These are phyloP conservation scores for Oithona nana DNA, from an alignment of 2,888 invertebrate genomes.

Conservation along the genomic window DNA sequence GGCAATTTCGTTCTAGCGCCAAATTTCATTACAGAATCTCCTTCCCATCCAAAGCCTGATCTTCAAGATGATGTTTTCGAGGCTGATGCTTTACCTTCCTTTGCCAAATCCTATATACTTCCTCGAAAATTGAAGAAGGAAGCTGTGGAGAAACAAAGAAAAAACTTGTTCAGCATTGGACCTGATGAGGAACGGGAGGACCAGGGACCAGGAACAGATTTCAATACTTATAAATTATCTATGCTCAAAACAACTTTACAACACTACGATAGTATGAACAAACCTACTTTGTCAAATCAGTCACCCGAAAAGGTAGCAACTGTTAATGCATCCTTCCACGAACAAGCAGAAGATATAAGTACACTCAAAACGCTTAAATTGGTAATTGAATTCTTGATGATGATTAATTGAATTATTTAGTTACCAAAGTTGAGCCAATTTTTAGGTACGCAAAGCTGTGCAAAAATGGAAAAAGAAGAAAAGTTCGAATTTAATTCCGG, in stretches of 20 bases:
- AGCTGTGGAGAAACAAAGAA: background rate
- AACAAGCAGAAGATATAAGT: background rate
- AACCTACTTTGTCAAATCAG: background rate
- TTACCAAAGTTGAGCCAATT: too few relatives aligned
- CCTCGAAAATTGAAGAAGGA: background rate
- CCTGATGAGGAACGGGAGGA: background rate
- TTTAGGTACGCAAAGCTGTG: background rate
- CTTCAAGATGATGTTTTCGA: background rate
- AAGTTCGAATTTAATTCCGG: background rate
- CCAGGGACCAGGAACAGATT: background rate
- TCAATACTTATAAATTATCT: background rate
- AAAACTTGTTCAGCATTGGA: background rate
- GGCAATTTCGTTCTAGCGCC: too few relatives aligned
- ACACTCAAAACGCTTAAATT: too few relatives aligned
- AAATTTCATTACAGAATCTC: too few relatives aligned
- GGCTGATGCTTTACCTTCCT: background rate
- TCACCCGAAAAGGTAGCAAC: background rate
- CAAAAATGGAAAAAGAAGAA: background rate
- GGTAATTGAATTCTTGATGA: too few relatives aligned
- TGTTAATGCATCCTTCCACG: background rate
- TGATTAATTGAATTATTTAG: too few relatives aligned
- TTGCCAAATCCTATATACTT: background rate
- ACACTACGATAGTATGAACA: background rate
- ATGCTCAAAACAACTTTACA: slow-evolving; percentile 2
- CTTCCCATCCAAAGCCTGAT: too few relatives aligned